Base-by-base conservation (phyloP, 2,113 vertebrate species). In the Maylandia zebra region DNA sequence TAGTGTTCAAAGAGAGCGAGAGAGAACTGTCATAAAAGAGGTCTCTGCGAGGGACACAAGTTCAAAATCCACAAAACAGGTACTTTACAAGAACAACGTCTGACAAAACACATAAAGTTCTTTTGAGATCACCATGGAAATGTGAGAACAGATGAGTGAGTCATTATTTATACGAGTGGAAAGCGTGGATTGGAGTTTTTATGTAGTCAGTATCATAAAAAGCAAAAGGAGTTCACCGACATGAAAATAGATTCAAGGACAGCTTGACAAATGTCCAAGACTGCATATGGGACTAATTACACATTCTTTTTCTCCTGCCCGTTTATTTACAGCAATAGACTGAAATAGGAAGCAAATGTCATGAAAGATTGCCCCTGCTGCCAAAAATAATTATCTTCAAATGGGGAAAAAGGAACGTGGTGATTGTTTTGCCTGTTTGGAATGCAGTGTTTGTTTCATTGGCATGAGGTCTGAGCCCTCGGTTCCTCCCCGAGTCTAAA, bases 311-410 rank as follows among this genome's bases (percentile, higher is more conserved):
- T 55, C 76, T 88, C 19, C 27, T 66, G 17, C 56, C 64, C 8
- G 5, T 91, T 90, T 80, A 84, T 93, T 85, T 91, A 85, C 84
- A 90, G 24, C 13, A 84, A 81, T 61, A 50, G 74, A 85, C 56
- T 64, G 50, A 83, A 88, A 83, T 53, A 71, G 78, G 84, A 89
- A 92, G 50, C 53, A 82, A 78, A 90, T 38, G 32, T 81, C 83
- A 66, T 81, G 52, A 88, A 86, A 90, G 66, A 85, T 86, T 88
- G 41, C 6, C 4, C 83, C 32, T 10, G 19, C 78, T 90, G 86
- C 86, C 87, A 88, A 83, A 91, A 87, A 94, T 95, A 96, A 96
- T 97, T 96, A 97, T 97, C 96, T 96, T 97, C 96, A 97, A 97
- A 96, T 95, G 3, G 96, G 32, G 64, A 95, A 13, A 78, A 78